Evolutionary conservation across 1,140 invertebrate species (phyloP).

Genomic region (Leptinotarsa lineolata): DNA sequence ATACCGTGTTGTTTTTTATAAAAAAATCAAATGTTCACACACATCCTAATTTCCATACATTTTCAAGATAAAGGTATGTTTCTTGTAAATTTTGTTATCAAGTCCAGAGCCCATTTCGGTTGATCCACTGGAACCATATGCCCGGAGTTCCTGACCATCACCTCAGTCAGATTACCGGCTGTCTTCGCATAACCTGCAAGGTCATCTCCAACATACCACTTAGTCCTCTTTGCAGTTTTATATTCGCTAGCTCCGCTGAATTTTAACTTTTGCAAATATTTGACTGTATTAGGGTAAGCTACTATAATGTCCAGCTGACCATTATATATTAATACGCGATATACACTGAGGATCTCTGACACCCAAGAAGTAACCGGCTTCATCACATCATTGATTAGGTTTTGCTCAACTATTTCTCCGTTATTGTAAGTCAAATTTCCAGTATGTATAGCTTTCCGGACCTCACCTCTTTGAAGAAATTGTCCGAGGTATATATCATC

Average conservation of each 20-base stretch:
- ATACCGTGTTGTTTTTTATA: too few relatives aligned
- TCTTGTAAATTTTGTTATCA: constrained; percentile 75
- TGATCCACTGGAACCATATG: constrained; percentile 82
- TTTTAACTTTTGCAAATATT: constrained; percentile 67
- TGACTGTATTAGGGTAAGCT: constrained; percentile 76
- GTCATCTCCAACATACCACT: constrained; percentile 70
- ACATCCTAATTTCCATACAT: too few relatives aligned
- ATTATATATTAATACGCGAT: constrained; percentile 74
- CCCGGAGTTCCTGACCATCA: constrained; percentile 75
- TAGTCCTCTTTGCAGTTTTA: constrained; percentile 61
- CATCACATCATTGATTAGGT: constrained; percentile 80
- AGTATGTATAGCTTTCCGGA: constrained; percentile 60
- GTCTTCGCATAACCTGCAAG: constrained; percentile 74
- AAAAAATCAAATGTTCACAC: too few relatives aligned
- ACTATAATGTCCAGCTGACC: constrained; percentile 86
- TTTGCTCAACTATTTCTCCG: constrained; percentile 61
- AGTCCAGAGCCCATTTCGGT: constrained; percentile 72
- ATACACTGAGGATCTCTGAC: constrained; percentile 67
- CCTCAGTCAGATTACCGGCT: constrained; percentile 73
- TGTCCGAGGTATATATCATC: constrained; percentile 56
- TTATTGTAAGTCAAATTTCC: constrained; percentile 59
- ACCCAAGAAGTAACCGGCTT: constrained; percentile 77
- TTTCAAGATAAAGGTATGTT: constrained; percentile 56
- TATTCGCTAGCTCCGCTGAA: constrained; percentile 69
- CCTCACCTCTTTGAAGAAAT: constrained; percentile 63